Evolutionary conservation across 2,113 vertebrate species (phyloP), one percentile per base, ranked within the genome.

Genomic region (Pachycephala philippinensis): DNA sequence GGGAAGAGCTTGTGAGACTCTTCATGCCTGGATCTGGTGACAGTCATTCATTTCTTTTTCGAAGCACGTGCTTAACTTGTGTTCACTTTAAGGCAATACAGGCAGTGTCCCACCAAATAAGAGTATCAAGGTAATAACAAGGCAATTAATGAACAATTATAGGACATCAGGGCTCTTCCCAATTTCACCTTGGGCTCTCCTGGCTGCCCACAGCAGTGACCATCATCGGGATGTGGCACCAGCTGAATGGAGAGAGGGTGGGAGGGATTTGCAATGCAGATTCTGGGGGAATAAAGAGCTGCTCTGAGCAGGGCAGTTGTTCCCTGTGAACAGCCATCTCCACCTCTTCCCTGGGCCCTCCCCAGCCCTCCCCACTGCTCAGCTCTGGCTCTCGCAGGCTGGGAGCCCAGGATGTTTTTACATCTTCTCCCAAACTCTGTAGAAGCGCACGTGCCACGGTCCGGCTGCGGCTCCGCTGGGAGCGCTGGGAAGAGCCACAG

Each of bases 361-460:
- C 31, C 44, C 84, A 71, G 84, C 87, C 45, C 35, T 54, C 35
- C 9, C 31, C 47, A 1, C 0, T 1, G 83, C 80, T 53, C 81
- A 57, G 79, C 77, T 54, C 70, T 57, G 61, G 20, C 63, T 65
- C 68, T 1, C 12, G 39, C 86, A 68, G 44, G 31, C 59, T 4
- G 2, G 0, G 31, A 26, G 52, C 8, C 2, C 23, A 10, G 50
- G 1, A 21, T 1, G 2, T 50, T 66, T 68, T 59, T 4, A 26
- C 35, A 31, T 42, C 49, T 42, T 13, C 53, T 28, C 7, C 1
- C 44, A 11, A 45, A 3, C 15, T 37, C 68, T 27, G 8, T 2
- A 12, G 2, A 66, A 68, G 9, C 1, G 37, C 71, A 52, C 45
- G 47, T 87, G 72, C 64, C 74, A 13, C 1, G 1, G 3, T 24